Evolutionary conservation across 2,888 invertebrate genomes (phyloP), one percentile per base, ranked within the genome.

Genomic region (Julus scandinavius): DNA sequence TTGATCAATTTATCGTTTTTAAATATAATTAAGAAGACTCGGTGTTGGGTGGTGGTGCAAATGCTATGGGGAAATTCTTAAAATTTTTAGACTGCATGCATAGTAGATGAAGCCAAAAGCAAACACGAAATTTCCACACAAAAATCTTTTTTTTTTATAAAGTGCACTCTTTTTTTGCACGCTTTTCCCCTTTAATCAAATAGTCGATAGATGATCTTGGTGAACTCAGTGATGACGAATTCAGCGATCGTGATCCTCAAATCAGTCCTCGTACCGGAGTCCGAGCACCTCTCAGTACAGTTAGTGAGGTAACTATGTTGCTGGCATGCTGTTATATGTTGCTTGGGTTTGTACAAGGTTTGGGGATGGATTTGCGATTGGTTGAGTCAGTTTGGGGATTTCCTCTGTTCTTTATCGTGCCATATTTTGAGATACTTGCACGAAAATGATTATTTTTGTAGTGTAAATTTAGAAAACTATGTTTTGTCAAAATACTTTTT

Each of bases 261-360:
- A 13, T 45, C 7, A 49, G 80, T 13, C 87, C 87, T 80, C 49
- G 29, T 4, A 40, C 38, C 17, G 49, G 49, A 41, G 80, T n/a
- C n/a, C 87, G 87, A 17, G 80, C 87, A 80, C 87, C 87, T 13
- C 49, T 87, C 40, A 87, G 87, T 17, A 72, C 72, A 40, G 63
- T 87, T 41, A 87, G 87, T 41, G 87, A 87, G 87, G 87, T 87
- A 87, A 87, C 72, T n/a, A 72, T 20, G n/a, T 11, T n/a, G 72
- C 29, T 20, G 9, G 29, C 72, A 72, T 29, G 72, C 29, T 29
- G 72, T 17, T 20, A n/a, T 20, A n/a, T 20, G 58, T 17, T 20
- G 5, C 20, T 63, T 72, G 1, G 3, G 29, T 9, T 72, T 7
- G 29, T 72, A 9, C 72, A 72, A 4, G 63, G 58, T 58, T 15